Conservation (phyloP, 2,113 vertebrate species). For the Chiloscyllium plagiosum region DNA sequence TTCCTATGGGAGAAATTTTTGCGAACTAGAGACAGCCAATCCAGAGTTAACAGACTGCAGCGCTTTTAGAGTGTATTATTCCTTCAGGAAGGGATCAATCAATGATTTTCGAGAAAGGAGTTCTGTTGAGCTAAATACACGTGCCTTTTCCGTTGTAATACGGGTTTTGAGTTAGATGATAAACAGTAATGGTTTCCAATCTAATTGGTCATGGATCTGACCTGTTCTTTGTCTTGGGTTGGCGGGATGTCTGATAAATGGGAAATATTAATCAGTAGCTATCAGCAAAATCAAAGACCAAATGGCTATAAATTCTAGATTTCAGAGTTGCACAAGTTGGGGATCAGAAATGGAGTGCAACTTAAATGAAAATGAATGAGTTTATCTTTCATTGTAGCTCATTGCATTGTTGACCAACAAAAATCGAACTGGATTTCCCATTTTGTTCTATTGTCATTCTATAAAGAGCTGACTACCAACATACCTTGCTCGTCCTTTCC, state of each 20-base stretch:
- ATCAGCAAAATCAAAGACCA: not conserved
- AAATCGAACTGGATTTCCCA: not conserved
- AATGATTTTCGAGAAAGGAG: not conserved
- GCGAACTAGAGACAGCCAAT: conserved; percentile 39
- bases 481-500: not conserved
- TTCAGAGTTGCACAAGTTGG: not conserved
- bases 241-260: not conserved
- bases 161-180: not conserved
- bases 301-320: not conserved
- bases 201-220: not conserved
- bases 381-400: not conserved
- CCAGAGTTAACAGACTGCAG: not conserved
- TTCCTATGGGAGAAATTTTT: conserved; percentile 68
- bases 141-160: not conserved
- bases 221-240: not conserved
- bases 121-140: not conserved
- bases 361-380: not conserved
- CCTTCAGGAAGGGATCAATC: not conserved
- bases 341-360: not conserved
- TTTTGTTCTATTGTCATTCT: not conserved
- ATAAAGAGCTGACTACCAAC: not conserved
- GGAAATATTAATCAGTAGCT: not conserved
- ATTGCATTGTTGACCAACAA: not conserved
- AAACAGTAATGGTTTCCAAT: not conserved
- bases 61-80: not conserved